These are phyloP conservation scores for Coleophora deauratella DNA, from an alignment of 2,888 invertebrate genomes.

Conservation along the genomic window DNA sequence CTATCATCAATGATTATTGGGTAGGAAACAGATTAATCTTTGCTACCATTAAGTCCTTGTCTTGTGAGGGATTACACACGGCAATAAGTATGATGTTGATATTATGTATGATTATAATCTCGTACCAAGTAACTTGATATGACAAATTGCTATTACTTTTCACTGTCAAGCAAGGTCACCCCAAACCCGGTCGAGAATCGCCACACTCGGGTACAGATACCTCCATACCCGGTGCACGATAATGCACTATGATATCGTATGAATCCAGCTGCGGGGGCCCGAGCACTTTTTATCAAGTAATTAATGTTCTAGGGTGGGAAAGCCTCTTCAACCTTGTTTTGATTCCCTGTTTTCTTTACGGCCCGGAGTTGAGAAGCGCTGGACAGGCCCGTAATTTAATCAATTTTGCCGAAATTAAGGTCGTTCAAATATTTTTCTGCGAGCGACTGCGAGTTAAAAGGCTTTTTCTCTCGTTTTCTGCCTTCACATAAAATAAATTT, in stretches of 20 bases:
- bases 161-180: constrained; percentile 21
- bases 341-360: constrained; percentile 30
- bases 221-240: constrained; percentile 15
- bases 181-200: constrained; percentile 14
- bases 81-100: too few species aligned
- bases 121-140: too few species aligned
- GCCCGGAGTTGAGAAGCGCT: constrained; percentile 20
- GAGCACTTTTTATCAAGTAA: constrained; percentile 31
- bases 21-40: too few species aligned
- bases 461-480: constrained; percentile 3
- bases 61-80: too few species aligned
- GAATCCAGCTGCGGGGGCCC: constrained; percentile 16
- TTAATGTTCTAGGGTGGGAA: constrained; percentile 27
- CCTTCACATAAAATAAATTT: constrained; percentile 2
- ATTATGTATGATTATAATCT: too few species aligned
- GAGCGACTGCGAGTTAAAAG: constrained; percentile 13
- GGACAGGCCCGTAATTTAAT: constrained; percentile 29
- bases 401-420: constrained; percentile 25
- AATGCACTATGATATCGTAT: constrained; percentile 36
- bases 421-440: constrained; percentile 22
- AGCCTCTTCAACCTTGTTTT: constrained; percentile 28
- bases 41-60: too few species aligned
- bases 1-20: too few species aligned
- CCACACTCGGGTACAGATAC: too few species aligned
- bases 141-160: not conserved